A percentile compares a stretch with the other conserved stretches of the same genome.
phyloP scores from a whole-genome alignment of 1,140 invertebrate genomes.

The Temnothorax nylanderi region DNA sequence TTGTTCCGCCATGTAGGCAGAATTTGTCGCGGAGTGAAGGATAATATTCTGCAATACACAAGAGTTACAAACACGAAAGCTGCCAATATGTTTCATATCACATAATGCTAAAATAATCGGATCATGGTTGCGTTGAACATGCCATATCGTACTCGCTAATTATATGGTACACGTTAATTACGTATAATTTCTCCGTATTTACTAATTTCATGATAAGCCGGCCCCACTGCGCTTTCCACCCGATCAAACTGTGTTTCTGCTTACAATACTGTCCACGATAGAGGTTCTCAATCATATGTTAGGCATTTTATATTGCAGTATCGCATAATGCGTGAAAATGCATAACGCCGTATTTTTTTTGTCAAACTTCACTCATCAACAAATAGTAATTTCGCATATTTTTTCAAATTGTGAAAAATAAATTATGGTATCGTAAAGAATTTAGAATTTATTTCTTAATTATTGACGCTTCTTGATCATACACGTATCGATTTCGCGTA shows the following conservation, averaged over 20 bases:
- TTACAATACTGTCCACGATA: conserved; percentile 26
- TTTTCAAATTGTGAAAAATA: background rate
- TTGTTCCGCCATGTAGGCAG: conserved; percentile 4
- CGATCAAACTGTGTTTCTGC: conserved; percentile 38
- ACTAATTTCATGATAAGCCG: conserved; percentile 55
- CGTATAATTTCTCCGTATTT: conserved; percentile 59
- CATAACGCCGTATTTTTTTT: background rate
- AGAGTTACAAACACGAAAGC: background rate
- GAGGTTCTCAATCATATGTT: conserved; percentile 15
- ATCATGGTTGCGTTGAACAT: conserved; percentile 45
- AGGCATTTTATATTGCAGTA: background rate
- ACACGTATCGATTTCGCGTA: background rate
- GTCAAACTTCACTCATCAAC: background rate
- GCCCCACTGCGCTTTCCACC: conserved; percentile 8
- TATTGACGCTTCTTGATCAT: background rate
- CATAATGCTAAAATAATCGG: conserved; percentile 58
- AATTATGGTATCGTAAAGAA: background rate
- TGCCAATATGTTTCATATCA: conserved; percentile 32
- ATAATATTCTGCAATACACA: conserved; percentile 8
- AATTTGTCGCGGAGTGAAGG: background rate
- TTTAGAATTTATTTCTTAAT: background rate
- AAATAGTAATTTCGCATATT: background rate
- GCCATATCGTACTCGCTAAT: conserved; percentile 50
- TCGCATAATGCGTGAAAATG: background rate
- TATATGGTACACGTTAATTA: conserved; percentile 56